Conservation (phyloP, 2,113 vertebrate genomes). For the Dryoscopus gambensis region DNA sequence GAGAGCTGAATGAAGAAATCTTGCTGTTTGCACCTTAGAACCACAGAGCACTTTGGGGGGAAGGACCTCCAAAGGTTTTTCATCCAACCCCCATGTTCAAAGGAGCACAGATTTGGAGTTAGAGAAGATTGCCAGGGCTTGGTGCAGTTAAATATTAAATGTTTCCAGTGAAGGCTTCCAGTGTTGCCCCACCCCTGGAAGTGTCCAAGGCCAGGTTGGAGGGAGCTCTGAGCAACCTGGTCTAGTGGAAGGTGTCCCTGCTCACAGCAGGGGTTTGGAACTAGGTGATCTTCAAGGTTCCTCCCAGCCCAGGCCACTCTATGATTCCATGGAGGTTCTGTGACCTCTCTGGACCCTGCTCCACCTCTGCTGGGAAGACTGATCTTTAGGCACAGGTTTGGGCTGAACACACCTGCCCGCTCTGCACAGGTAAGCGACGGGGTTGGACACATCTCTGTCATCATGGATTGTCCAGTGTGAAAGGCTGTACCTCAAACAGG, state of each 20-base stretch:
- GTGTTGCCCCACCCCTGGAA: not conserved
- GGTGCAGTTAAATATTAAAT: not conserved
- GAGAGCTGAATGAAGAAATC: not conserved
- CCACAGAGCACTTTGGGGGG: not conserved
- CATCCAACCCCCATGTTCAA: rapidly evolving
- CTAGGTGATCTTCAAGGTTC: not conserved
- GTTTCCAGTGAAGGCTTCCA: not conserved
- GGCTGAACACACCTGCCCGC: not conserved
- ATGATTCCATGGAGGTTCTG: not conserved
- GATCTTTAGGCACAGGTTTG: not conserved
- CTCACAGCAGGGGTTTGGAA: not conserved
- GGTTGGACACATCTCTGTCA: not conserved
- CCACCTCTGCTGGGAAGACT: not conserved
- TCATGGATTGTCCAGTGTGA: not conserved
- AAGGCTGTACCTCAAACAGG: not conserved
- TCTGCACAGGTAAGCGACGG: not conserved
- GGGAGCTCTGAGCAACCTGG: not conserved
- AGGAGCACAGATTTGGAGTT: not conserved
- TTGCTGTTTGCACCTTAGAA: not conserved
- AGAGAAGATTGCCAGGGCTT: not conserved
- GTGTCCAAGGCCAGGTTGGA: not conserved
- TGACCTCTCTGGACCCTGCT: not conserved
- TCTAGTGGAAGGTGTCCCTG: not conserved
- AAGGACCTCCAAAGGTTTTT: not conserved
- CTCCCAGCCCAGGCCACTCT: not conserved